Conservation (phyloP, 2,113 vertebrate genomes). For the Ornithorhynchus anatinus region DNA sequence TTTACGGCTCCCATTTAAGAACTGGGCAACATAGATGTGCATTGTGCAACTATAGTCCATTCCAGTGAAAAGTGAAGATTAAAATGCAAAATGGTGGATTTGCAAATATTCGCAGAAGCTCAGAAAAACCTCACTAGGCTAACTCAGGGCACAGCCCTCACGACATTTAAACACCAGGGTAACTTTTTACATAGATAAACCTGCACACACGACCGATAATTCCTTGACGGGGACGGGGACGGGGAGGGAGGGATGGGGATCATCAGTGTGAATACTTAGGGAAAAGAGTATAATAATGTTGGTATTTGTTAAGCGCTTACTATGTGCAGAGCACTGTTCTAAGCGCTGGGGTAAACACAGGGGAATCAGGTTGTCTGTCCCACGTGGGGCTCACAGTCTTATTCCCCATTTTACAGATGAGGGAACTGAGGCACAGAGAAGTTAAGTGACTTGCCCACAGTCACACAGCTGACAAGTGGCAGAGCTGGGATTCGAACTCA, state of each 20-base stretch:
- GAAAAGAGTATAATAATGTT: too few species aligned
- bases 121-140: neutral
- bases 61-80: conserved; percentile 17
- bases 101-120: conserved; percentile 31
- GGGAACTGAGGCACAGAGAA: too few species aligned
- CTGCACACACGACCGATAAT: conserved; percentile 10
- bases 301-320: too few species aligned
- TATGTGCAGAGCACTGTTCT: too few species aligned
- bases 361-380: too few species aligned
- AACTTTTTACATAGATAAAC: neutral
- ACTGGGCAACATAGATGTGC: conserved; percentile 25
- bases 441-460: too few species aligned
- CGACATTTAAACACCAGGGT: conserved; percentile 5
- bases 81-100: conserved; percentile 31
- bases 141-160: neutral
- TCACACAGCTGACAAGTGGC: too few species aligned
- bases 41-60: conserved; percentile 8
- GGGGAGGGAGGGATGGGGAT: neutral
- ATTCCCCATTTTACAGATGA: too few species aligned
- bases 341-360: too few species aligned
- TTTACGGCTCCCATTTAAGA: conserved; percentile 9
- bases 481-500: too few species aligned
- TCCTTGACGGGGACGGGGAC: neutral
- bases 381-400: too few species aligned
- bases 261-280: too few species aligned